A percentile compares a stretch with the other conserved stretches of the same genome.
phyloP scores from a whole-genome alignment of 1,140 invertebrate genomes.

The Lepidurus arcticus region DNA sequence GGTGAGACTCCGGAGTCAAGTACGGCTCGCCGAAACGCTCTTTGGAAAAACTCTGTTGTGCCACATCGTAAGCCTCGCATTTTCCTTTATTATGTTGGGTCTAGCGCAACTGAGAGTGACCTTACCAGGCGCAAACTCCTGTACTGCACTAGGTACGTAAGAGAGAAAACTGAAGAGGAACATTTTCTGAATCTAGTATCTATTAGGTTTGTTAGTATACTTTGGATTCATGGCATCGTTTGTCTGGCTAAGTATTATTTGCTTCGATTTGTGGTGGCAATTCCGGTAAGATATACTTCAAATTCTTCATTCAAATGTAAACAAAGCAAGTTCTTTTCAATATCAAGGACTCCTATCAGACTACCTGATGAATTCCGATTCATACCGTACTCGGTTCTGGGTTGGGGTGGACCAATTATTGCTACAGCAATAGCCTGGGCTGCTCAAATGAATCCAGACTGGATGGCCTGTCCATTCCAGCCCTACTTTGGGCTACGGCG shows the following conservation, averaged over 20 bases:
- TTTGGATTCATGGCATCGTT: slow-evolving; percentile 20
- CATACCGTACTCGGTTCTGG: slow-evolving; percentile 25
- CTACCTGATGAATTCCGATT: slow-evolving; percentile 27
- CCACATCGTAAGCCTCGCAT: slow-evolving; percentile 24
- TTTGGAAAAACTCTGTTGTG: slow-evolving; percentile 24
- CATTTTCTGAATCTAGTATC: not conserved
- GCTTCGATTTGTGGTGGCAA: slow-evolving; percentile 31
- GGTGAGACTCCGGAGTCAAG: slow-evolving; percentile 6
- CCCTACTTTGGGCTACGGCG: slow-evolving; percentile 19
- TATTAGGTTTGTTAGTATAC: slow-evolving; percentile 24
- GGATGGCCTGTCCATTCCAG: not conserved
- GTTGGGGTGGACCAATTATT: slow-evolving; percentile 16
- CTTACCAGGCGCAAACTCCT: slow-evolving; percentile 3
- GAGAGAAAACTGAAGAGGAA: not conserved
- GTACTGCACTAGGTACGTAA: slow-evolving; percentile 19
- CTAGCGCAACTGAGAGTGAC: slow-evolving; percentile 2
- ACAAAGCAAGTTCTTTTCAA: not conserved
- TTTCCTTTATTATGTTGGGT: not conserved
- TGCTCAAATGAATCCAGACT: slow-evolving; percentile 15
- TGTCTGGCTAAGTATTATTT: slow-evolving; percentile 25
- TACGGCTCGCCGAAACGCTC: slow-evolving; percentile 24
- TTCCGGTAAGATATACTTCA: slow-evolving; percentile 3
- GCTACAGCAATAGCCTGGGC: slow-evolving; percentile 19
- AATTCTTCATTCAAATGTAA: not conserved
- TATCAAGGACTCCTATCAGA: not conserved